Percentiles rank a stretch among this genome's conserved stretches.
Conservation (phyloP, 2,113 vertebrate species). For the Dicrurus megarhynchus region DNA sequence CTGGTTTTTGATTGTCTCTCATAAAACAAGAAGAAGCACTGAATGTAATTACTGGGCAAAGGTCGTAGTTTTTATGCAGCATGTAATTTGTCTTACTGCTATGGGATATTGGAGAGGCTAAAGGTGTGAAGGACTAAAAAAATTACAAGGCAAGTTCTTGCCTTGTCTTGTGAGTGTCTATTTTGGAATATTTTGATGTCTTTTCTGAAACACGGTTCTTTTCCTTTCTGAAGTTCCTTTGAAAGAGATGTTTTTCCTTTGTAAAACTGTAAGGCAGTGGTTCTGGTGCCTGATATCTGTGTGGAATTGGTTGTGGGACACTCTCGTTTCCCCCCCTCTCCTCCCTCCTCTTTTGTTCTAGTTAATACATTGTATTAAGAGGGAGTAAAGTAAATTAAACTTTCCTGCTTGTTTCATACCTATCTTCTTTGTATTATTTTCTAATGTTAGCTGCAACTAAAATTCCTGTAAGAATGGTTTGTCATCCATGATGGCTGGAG, state of each 20-base stretch:
- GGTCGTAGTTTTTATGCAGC: background rate
- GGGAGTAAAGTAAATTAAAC: background rate
- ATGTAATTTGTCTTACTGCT: background rate
- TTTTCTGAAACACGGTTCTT: background rate
- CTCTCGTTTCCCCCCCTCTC: fast-evolving
- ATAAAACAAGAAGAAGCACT: background rate
- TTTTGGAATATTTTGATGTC: background rate
- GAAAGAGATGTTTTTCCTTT: background rate
- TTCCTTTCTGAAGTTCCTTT: background rate
- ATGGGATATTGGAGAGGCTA: background rate
- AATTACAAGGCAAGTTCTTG: background rate
- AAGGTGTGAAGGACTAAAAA: background rate
- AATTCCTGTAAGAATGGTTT: background rate
- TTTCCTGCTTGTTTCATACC: background rate
- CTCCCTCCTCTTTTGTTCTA: background rate
- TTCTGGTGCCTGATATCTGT: background rate
- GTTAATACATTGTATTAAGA: background rate
- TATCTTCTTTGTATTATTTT: background rate
- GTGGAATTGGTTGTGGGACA: background rate
- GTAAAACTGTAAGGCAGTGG: background rate
- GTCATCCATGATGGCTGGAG: background rate
- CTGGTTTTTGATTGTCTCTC: background rate
- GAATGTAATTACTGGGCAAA: background rate
- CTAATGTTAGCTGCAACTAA: background rate
- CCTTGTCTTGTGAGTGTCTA: background rate